phyloP scores from a whole-genome alignment of 1,140 invertebrate species.

The Aphelenchoides avenae region DNA sequence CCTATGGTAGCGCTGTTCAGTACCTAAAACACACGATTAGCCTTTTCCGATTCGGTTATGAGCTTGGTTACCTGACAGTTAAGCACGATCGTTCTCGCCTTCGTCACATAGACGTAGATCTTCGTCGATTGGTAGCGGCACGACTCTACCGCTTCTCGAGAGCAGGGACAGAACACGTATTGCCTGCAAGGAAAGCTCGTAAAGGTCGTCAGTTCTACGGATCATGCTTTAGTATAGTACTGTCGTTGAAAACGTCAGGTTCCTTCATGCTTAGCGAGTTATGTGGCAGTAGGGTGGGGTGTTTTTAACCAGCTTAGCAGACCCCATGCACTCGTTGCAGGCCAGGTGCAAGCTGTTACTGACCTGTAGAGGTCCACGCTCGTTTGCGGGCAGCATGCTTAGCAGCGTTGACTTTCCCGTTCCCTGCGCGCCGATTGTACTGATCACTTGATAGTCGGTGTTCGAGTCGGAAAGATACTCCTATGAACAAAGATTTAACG shows the following conservation, averaged over 20 bases:
- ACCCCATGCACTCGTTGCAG: no score
- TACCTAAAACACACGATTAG: neutral
- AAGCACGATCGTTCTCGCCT: constrained; percentile 42
- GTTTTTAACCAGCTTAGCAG: no score
- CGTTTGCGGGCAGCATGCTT: no score
- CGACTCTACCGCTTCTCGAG: constrained; percentile 47
- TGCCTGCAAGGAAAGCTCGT: constrained; percentile 44
- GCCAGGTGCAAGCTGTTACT: no score
- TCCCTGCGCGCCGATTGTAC: constrained; percentile 45
- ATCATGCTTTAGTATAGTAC: constrained; percentile 19
- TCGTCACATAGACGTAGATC: constrained; percentile 43
- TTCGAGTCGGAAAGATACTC: constrained; percentile 61
- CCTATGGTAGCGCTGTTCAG: constrained; percentile 30
- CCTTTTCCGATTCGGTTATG: no score
- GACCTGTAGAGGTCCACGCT: no score
- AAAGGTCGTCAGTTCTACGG: constrained; percentile 6
- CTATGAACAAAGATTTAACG: constrained; percentile 9
- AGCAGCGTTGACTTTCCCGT: constrained; percentile 51
- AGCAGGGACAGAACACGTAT: constrained; percentile 50
- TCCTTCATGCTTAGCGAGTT: no score
- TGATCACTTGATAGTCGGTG: constrained; percentile 43
- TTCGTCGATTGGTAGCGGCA: constrained; percentile 47
- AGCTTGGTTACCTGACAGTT: constrained; percentile 55
- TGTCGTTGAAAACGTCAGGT: constrained; percentile 7
- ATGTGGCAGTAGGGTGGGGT: no score